phyloP scores from a whole-genome alignment of 2,113 vertebrate genomes.

The Alethe diademata region DNA sequence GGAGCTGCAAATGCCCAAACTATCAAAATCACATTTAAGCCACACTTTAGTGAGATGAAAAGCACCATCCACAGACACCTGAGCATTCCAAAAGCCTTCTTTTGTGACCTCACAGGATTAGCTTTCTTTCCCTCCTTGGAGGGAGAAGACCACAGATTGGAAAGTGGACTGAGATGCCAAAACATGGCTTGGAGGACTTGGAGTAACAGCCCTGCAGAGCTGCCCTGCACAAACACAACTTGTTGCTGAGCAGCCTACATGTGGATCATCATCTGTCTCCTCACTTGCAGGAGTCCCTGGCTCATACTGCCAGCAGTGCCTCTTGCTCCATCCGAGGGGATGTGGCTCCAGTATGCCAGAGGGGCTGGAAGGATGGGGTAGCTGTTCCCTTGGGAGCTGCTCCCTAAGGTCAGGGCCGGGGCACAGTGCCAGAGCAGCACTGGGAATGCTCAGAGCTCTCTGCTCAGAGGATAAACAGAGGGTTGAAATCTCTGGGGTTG shows the following conservation, averaged over 20 bases:
- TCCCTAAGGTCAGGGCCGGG: slow-evolving; percentile 33
- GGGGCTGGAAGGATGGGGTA: not conserved
- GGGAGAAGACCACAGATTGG: not conserved
- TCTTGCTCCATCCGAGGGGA: not conserved
- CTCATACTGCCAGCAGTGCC: not conserved
- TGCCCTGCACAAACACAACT: not conserved
- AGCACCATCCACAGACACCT: not conserved
- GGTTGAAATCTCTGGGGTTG: slow-evolving; percentile 26
- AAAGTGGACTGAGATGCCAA: not conserved
- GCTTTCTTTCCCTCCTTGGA: not conserved
- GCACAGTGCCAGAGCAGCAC: not conserved
- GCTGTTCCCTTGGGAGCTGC: not conserved
- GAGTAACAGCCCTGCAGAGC: not conserved
- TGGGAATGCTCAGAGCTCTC: not conserved
- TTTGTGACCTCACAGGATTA: not conserved
- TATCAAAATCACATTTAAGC: not conserved
- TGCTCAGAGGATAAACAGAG: slow-evolving; percentile 42
- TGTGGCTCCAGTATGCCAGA: not conserved
- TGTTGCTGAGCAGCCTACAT: not conserved
- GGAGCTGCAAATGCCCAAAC: not conserved
- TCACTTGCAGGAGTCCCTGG: not conserved
- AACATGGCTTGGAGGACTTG: not conserved
- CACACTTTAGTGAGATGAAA: not conserved
- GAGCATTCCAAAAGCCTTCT: not conserved
- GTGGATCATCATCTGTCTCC: not conserved